Base-by-base conservation (phyloP, 2,888 invertebrate genomes). In the Amblyjoppa proteus region DNA sequence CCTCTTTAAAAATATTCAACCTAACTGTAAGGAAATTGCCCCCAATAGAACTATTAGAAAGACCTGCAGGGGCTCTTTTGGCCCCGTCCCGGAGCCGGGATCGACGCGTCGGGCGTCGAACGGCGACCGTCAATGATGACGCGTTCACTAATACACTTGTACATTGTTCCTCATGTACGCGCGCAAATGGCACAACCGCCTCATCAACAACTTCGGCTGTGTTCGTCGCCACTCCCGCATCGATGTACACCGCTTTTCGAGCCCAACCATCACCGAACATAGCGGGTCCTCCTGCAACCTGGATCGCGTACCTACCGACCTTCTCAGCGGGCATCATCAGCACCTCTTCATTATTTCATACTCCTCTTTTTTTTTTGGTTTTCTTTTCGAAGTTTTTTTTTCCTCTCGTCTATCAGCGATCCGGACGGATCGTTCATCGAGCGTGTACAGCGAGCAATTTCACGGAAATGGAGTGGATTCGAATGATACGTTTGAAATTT, bases 1-100 rank as follows among this genome's bases (percentile, higher is more conserved):
- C 87, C 87, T 89, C 87, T 88, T 88, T 70, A 86, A 89, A 90
- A 89, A 87, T 87, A 68, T 85, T 69, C 81, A 34, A 88, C 88
- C 88, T 87, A 88, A 88, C 88, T 87, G 86, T 87, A 87, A 80
- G 75, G 51, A 73, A 85, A 89, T 88, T 88, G 84, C 88, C 89
- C 84, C 84, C 86, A 88, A 89, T 88, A 89, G 84, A 89, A 87
- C 84, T 53, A 87, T 89, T 84, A 73, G 75, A 82, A 84, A 82
- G 88, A 88, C 88, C 89, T 87, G 90, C 68, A 80, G 85, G 70
- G 86, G 73, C 66, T 81, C 66, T 75, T 11, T 38, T 78, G 58
- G 53, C 6, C 31, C 45, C 31, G 5, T 70, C 16, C 51, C 25
- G 51, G 38, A 38, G 51, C 20, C 34, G 64, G 61, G 34, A 6